Conservation (phyloP, 2,113 vertebrate genomes). For the Fregata magnificens region DNA sequence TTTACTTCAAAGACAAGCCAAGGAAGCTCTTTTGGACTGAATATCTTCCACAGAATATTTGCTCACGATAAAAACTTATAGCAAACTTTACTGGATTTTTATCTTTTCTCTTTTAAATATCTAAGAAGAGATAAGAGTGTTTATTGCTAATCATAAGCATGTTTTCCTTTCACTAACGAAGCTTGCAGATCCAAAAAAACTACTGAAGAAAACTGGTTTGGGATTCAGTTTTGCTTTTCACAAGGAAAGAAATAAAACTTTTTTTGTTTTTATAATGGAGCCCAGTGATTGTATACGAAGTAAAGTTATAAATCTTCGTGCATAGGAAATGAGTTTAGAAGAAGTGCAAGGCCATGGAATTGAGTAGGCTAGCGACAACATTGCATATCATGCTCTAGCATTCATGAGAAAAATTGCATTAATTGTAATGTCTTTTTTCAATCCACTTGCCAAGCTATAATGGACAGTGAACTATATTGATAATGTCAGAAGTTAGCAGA, state of each 20-base stretch:
- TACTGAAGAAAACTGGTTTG: background rate
- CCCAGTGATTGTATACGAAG: background rate
- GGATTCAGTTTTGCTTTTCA: background rate
- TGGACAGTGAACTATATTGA: background rate
- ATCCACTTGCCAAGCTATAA: background rate
- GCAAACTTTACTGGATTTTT: background rate
- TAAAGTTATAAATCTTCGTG: background rate
- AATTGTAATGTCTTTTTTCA: background rate
- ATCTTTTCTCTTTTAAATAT: background rate
- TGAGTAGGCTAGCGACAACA: background rate
- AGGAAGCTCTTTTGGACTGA: background rate
- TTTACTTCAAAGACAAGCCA: background rate
- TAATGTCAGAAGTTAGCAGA: background rate
- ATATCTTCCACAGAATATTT: background rate
- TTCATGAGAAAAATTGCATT: background rate
- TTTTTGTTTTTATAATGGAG: background rate
- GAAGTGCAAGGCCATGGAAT: background rate
- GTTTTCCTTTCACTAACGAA: background rate
- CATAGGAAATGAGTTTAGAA: background rate
- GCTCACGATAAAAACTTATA: background rate
- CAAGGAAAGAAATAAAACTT: background rate
- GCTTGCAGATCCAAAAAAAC: background rate
- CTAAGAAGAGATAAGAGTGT: background rate
- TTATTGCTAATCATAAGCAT: background rate
- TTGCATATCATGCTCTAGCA: background rate